phyloP scores from a whole-genome alignment of 2,797 vertebrate species.

The Psittacula derbiana region DNA sequence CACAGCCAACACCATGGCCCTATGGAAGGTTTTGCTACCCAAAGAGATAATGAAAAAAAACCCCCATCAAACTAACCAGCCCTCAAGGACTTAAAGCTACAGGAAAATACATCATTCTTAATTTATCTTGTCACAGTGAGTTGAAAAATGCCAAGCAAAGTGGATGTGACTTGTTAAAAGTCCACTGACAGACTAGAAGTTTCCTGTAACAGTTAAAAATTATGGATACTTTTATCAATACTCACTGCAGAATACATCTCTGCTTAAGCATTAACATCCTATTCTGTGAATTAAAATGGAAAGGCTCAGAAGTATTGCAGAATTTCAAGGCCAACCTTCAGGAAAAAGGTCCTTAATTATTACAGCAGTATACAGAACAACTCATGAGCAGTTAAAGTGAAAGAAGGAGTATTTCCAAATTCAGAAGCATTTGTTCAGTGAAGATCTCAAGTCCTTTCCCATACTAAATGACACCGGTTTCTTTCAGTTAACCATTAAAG shows the following conservation, averaged over 20 bases:
- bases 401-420: background rate
- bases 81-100: background rate
- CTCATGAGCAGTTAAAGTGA: background rate
- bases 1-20: background rate
- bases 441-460: background rate
- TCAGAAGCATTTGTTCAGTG: background rate
- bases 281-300: background rate
- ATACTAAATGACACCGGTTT: background rate
- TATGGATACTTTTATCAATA: background rate
- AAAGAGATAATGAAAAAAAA: background rate
- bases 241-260: background rate
- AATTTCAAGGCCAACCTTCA: background rate
- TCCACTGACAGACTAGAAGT: background rate
- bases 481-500: background rate
- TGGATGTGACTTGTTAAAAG: background rate
- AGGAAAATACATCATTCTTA: background rate
- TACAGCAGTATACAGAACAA: background rate
- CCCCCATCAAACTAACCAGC: background rate
- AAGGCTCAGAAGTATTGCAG: background rate
- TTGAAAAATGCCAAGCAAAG: background rate
- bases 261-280: background rate
- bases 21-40: background rate
- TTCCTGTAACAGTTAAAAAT: background rate
- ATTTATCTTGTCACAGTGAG: background rate
- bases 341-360: background rate